Base-by-base conservation (phyloP, 2,888 invertebrate genomes). In the Oxycera nigricornis region DNA sequence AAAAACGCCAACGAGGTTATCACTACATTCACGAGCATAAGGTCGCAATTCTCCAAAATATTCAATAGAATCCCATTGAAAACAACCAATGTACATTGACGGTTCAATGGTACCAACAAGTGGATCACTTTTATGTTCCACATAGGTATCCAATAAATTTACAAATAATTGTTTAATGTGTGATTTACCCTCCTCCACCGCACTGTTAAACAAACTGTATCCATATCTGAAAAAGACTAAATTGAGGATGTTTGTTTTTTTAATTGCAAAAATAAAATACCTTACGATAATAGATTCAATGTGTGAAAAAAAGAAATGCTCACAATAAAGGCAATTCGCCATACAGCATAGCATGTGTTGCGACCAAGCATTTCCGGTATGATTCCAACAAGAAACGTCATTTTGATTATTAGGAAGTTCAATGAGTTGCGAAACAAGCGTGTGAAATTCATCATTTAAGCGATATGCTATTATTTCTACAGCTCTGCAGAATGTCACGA, bases 81-180 rank as follows among this genome's bases (percentile, higher is more conserved):
- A 94, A 74, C 92, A 88, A 0, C 96, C 96, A 81, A 94, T 88
- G 85, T 97, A 97, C 96, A 98, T 97, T 77, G 95, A 95, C 4
- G 95, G 95, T 85, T 98, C 97, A 77, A 98, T 96, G 4, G 94
- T 94, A n/a, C 96, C 97, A 26, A 97, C 95, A 11, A 98, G 87
- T 0, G 97, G 97, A 86, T 97, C 96, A 57, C 95, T 93, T 82
- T 96, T 96, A 81, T 94, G 92, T 83, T 97, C 97, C 67, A 94
- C 87, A 82, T 94, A 94, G 1, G 91, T 91, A 80, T 95, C 94
- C 14, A 94, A 88, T 74, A 95, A 79, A 74, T 83, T 86, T 6
- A 83, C 83, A 67, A 85, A 85, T 26, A 86, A 76, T 70, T 83
- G 82, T 74, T 85, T 85, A 0, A 92, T 86, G 3, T 91, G 89